Percentiles rank a stretch among this genome's conserved stretches.
Conservation (phyloP, 2,888 invertebrate species). For the Tuberolachnus salignus region DNA sequence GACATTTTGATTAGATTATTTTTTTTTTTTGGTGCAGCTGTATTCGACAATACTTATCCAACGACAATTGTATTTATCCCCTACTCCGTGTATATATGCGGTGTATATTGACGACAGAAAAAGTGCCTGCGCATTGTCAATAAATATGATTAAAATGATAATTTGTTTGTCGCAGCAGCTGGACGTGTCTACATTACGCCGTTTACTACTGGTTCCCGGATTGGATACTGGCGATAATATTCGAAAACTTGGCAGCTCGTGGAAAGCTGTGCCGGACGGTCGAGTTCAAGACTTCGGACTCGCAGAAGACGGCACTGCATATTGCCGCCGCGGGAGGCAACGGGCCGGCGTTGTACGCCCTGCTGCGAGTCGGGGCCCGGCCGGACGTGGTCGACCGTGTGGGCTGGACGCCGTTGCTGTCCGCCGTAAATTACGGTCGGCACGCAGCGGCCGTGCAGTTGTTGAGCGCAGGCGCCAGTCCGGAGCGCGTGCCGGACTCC, state of each 20-base stretch:
- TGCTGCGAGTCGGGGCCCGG: slow-evolving; percentile 4
- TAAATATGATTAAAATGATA: no score
- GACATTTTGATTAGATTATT: no score
- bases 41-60: no score
- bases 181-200: slow-evolving; percentile 39
- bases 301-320: slow-evolving; percentile 32
- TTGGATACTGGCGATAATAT: not conserved
- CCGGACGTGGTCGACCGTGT: not conserved
- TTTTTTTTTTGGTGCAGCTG: no score
- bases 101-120: no score
- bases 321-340: slow-evolving; percentile 22
- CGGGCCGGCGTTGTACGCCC: not conserved
- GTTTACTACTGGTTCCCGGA: not conserved
- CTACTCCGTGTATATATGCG: no score
- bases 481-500: not conserved
- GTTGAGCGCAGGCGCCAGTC: not conserved
- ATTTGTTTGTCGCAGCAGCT: slow-evolving; percentile 8
- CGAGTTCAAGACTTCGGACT: not conserved
- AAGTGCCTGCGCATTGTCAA: no score
- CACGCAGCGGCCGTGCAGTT: not conserved
- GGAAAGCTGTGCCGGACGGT: not conserved
- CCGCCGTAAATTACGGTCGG: not conserved
- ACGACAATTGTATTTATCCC: no score
- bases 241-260: not conserved
- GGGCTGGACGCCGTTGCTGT: slow-evolving; percentile 24